These are phyloP conservation scores for Gryllus bimaculatus DNA, from an alignment of 1,140 invertebrate species.

Conservation along the genomic window DNA sequence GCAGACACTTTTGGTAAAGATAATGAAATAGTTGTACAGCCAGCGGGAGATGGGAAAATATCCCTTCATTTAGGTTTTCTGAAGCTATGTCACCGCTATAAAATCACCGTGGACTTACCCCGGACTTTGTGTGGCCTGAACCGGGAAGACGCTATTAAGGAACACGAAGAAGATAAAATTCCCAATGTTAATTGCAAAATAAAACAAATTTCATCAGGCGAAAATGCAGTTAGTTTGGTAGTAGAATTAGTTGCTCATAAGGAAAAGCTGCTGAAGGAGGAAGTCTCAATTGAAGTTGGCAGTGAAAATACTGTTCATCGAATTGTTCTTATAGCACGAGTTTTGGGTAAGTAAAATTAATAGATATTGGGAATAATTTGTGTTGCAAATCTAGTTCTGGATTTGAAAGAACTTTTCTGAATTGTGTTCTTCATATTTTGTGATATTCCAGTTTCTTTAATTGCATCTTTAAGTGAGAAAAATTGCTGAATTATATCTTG, in stretches of 20 bases:
- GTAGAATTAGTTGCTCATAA: conserved; percentile 42
- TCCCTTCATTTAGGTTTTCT: conserved; percentile 35
- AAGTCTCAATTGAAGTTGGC: conserved; percentile 30
- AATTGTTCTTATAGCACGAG: conserved; percentile 11
- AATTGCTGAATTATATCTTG: no score
- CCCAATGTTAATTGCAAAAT: conserved; percentile 34
- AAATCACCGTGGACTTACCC: conserved; percentile 19
- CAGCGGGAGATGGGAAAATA: conserved; percentile 27
- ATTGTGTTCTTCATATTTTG: not conserved
- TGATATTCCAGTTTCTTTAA: not conserved
- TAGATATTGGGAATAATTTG: no score
- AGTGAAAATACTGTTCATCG: not conserved
- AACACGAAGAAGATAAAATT: conserved; percentile 21
- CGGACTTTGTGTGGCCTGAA: not conserved
- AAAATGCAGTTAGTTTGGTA: conserved; percentile 32
- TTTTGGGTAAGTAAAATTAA: conserved; percentile 13
- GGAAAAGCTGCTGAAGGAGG: conserved; percentile 41
- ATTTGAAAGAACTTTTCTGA: not conserved
- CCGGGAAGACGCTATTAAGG: not conserved
- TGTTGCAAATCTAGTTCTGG: not conserved
- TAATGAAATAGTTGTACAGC: conserved; percentile 33
- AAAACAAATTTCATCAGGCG: conserved; percentile 27
- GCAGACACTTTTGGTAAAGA: conserved; percentile 28
- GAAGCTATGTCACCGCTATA: conserved; percentile 35
- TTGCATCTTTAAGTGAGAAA: not conserved